Evolutionary conservation across 2,797 vertebrate species (phyloP).

Genomic region (Propithecus deckenii): DNA sequence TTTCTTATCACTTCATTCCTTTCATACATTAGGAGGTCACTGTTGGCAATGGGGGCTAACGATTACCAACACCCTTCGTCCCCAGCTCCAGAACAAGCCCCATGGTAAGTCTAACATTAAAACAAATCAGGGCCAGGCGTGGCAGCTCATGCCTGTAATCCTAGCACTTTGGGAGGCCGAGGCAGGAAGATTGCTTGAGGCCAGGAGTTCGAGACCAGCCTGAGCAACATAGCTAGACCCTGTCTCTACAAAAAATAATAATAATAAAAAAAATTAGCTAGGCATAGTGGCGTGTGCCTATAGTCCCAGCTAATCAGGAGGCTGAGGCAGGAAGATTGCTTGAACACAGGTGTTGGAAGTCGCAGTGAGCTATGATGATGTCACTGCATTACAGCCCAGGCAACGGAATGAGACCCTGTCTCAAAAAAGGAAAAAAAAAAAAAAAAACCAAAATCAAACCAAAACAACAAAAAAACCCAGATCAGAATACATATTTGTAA

Average conservation of each 20-base stretch:
- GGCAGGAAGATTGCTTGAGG: not conserved
- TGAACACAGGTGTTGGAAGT: not conserved
- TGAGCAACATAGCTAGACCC: not conserved
- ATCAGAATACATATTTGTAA: not conserved
- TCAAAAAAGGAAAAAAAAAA: not conserved
- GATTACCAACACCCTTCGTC: not conserved
- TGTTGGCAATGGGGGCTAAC: not conserved
- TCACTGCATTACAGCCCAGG: not conserved
- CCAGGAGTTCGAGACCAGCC: not conserved
- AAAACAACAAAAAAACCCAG: not conserved
- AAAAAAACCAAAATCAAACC: no score
- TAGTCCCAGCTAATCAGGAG: not conserved
- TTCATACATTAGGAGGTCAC: not conserved
- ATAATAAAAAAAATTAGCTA: not conserved
- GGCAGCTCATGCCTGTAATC: not conserved
- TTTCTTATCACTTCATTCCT: not conserved
- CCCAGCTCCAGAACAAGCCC: not conserved
- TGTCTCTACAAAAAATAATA: not conserved
- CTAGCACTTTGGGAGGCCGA: not conserved
- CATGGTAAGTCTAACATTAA: not conserved
- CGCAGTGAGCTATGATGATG: not conserved
- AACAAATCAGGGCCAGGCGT: not conserved
- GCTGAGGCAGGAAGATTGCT: not conserved
- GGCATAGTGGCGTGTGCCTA: not conserved
- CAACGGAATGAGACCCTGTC: not conserved